Percentiles rank a stretch among this genome's conserved stretches.
Conservation (phyloP, 2,113 vertebrate species). For the Oncorhynchus masou region DNA sequence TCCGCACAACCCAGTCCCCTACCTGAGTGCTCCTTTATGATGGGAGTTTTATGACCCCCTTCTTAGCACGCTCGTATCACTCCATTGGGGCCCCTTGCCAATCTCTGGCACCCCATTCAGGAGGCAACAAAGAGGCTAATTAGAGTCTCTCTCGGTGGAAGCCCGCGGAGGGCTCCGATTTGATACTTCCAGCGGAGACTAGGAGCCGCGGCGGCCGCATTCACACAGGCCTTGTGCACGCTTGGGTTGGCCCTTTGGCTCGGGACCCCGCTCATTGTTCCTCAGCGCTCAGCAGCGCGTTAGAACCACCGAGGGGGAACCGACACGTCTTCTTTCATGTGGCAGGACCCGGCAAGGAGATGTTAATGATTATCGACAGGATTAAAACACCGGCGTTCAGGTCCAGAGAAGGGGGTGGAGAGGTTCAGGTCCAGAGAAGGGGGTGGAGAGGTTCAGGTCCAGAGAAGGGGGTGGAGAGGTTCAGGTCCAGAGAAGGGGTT, state of each 20-base stretch:
- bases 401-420: constrained; percentile 9
- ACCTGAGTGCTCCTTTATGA: constrained; percentile 48
- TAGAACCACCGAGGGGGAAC: constrained; percentile 66
- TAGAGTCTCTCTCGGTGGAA: constrained; percentile 72
- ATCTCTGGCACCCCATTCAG: constrained; percentile 63
- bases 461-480: too few relatives aligned
- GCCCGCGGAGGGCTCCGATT: constrained; percentile 60
- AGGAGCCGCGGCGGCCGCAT: constrained; percentile 63
- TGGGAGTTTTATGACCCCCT: constrained; percentile 64
- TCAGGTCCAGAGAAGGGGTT: too few relatives aligned
- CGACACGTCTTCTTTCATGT: constrained; percentile 74
- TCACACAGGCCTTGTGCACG: constrained; percentile 57
- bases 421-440: too few relatives aligned
- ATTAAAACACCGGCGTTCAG: constrained; percentile 72
- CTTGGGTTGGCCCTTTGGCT: constrained; percentile 72
- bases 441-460: too few relatives aligned
- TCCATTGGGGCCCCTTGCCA: constrained; percentile 64
- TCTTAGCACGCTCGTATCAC: constrained; percentile 57
- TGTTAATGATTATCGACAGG: constrained; percentile 78
- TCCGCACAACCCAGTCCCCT: constrained; percentile 35
- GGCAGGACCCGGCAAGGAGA: constrained; percentile 65
- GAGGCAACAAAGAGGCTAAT: constrained; percentile 78
- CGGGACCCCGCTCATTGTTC: constrained; percentile 67
- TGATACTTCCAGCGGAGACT: constrained; percentile 78
- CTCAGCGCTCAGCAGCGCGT: constrained; percentile 54